Evolutionary conservation across 2,888 invertebrate genomes (phyloP).

Genomic region (Oscheius onirici): DNA sequence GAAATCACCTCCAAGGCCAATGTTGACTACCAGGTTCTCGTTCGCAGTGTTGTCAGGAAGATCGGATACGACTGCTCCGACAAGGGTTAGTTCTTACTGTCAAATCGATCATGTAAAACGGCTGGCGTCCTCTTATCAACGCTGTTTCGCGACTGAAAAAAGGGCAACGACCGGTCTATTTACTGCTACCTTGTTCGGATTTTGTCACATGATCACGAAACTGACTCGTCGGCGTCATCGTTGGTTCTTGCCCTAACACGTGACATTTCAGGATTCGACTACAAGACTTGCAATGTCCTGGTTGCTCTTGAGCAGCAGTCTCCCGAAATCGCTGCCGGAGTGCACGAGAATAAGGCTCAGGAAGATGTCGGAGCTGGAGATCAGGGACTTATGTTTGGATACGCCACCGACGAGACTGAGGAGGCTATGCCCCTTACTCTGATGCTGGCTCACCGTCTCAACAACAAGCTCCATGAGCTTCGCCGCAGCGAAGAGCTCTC

Average conservation of each 20-base stretch:
- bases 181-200: background rate
- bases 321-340: conserved; percentile 92
- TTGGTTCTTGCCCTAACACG: background rate
- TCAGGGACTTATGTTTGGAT: conserved; percentile 98
- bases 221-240: too few species aligned
- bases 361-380: conserved; percentile 96
- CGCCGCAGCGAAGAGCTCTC: conserved; percentile 87
- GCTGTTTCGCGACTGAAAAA: background rate
- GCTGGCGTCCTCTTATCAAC: background rate
- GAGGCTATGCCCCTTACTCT: conserved; percentile 96
- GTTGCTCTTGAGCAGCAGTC: conserved; percentile 96
- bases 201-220: conserved; percentile 1
- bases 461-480: conserved; percentile 88
- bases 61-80: conserved; percentile 98
- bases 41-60: conserved; percentile 92
- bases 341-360: conserved; percentile 80
- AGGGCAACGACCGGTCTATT: background rate
- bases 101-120: background rate
- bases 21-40: conserved; percentile 95
- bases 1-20: conserved; percentile 97
- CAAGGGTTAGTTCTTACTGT: conserved; percentile 75
- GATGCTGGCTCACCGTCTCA: conserved; percentile 87
- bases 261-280: conserved; percentile 87
- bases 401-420: conserved; percentile 95
- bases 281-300: conserved; percentile 98